Evolutionary conservation across 2,888 invertebrate species (phyloP), one percentile per base, ranked within the genome.

Genomic region (Sthenelais limicola): DNA sequence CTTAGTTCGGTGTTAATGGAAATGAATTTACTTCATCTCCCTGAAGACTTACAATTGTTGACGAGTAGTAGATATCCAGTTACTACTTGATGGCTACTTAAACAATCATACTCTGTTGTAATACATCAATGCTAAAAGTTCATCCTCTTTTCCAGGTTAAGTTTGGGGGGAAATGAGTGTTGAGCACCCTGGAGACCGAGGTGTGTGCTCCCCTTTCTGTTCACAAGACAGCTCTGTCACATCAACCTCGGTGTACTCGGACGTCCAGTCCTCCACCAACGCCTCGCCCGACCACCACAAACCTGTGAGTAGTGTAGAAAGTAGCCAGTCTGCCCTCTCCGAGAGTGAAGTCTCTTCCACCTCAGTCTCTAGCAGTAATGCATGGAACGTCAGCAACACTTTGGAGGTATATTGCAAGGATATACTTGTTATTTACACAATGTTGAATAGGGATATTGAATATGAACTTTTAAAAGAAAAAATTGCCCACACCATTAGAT

Each of bases 211-310:
- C 24, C 38, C 62, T 43, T 43, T 21, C 38, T 62, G 62, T 38
- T 62, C 62, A 2, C 62, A 62, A 62, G 62, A 62, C 62, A 38
- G 38, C 62, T 62, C 24, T n/a, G 62, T 62, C 38, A 62, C 38
- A 2, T 62, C 62, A 1, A 62, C 62, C 1, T 62, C 62, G n/a
- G 38, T 35, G 35, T 9, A 26, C 62, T 9, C 1, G 12, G 62
- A 35, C 38, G 26, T 24, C 24, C 62, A 4, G 62, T 24, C 62
- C 24, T 24, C n/a, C n/a, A 26, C 24, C 62, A 1, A 24, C n/a
- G 32, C 24, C 24, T 2, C 30, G 30, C 9, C 7, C 38, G 38
- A 5, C 21, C 4, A 21, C 33, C 1, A 35, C 35, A 38, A 38
- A 43, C 21, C 62, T 26, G 9, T 26, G 24, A 28, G 15, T 28